Conservation (phyloP, 2,797 vertebrate genomes). For the Cossypha niveicapilla region DNA sequence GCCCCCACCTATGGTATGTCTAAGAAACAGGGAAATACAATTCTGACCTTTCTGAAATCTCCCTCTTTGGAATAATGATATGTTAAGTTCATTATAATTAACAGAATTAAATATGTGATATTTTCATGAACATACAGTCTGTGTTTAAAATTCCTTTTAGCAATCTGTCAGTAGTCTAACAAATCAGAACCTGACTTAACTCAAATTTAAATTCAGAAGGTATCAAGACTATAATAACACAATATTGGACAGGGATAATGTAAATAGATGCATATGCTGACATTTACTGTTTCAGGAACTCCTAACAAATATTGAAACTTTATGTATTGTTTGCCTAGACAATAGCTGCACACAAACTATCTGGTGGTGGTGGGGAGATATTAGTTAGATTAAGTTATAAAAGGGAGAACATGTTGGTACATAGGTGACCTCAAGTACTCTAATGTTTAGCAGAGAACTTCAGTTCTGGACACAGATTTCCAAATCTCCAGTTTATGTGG, state of each 20-base stretch:
- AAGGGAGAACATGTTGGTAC: neutral
- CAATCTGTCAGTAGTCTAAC: neutral
- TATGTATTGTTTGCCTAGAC: neutral
- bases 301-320: neutral
- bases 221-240: neutral
- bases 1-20: neutral
- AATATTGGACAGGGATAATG: neutral
- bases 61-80: neutral
- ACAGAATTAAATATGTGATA: neutral
- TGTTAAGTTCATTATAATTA: neutral
- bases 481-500: neutral
- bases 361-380: fast-evolving
- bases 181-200: neutral
- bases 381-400: neutral
- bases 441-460: neutral
- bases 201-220: neutral
- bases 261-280: neutral
- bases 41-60: neutral
- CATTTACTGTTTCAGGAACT: neutral
- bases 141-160: neutral
- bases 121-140: neutral
- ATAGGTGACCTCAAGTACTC: neutral
- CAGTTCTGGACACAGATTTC: neutral
- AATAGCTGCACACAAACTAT: neutral
- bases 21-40: neutral